A percentile compares a stretch with the other conserved stretches of the same genome.
phyloP scores from a whole-genome alignment of 2,797 vertebrate genomes.

The Galago senegalensis region DNA sequence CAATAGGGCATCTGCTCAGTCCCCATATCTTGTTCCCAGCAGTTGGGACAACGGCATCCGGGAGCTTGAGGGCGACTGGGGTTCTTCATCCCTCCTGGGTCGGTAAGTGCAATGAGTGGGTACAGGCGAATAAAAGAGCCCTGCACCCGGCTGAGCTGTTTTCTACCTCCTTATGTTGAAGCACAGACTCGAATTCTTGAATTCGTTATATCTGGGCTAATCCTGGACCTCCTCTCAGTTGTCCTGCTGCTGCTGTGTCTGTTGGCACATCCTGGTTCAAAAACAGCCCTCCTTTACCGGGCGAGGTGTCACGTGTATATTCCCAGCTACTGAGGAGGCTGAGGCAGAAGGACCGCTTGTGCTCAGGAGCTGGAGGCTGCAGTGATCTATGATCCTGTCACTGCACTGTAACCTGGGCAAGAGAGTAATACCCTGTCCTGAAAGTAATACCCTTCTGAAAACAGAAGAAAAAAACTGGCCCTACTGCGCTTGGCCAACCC shows the following conservation, averaged over 20 bases:
- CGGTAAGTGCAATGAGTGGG: background rate
- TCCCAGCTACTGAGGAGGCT: background rate
- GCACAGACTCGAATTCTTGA: background rate
- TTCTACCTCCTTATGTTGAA: background rate
- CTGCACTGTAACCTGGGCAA: background rate
- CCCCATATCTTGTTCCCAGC: background rate
- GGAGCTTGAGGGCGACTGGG: background rate
- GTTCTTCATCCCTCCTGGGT: background rate
- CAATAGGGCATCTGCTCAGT: background rate
- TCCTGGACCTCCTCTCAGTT: conserved; percentile 14
- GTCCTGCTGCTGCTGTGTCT: background rate
- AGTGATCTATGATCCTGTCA: background rate
- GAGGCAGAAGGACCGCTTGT: background rate
- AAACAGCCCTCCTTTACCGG: background rate
- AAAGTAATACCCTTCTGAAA: background rate
- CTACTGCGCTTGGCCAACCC: background rate
- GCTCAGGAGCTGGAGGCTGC: background rate
- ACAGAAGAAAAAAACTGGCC: background rate
- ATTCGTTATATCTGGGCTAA: conserved; percentile 65
- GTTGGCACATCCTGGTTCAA: conserved; percentile 33
- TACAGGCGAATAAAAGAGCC: background rate
- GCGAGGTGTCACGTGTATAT: background rate
- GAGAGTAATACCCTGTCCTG: background rate
- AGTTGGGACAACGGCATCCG: background rate
- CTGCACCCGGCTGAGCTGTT: background rate